Percentiles rank a stretch among this genome's conserved stretches.
Conservation (phyloP, 2,888 invertebrate species). For the Anorthoa munda region DNA sequence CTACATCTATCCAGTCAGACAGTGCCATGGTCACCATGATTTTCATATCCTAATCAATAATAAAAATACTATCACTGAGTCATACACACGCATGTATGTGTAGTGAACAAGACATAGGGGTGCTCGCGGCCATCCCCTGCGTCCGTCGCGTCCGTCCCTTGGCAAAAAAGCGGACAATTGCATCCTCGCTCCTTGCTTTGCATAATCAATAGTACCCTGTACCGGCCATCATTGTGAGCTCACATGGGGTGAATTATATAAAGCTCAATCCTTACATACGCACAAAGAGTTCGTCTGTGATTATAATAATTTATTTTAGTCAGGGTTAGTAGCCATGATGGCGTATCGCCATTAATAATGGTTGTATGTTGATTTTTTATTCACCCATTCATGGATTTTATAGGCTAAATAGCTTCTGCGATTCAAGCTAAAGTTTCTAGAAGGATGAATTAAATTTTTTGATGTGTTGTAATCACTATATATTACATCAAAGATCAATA, state of each 20-base stretch:
- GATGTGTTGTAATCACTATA: no score
- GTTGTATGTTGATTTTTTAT: slow-evolving; percentile 13
- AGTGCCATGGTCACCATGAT: background rate
- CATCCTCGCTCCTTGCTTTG: slow-evolving; percentile 82
- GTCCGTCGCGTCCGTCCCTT: slow-evolving; percentile 76
- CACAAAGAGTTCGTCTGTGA: slow-evolving; percentile 49
- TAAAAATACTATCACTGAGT: slow-evolving; percentile 41
- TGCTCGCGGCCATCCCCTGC: slow-evolving; percentile 73
- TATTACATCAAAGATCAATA: no score
- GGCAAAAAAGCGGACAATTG: slow-evolving; percentile 86
- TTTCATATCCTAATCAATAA: slow-evolving; percentile 35
- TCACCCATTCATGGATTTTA: background rate
- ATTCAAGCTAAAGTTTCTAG: slow-evolving; percentile 1
- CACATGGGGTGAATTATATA: slow-evolving; percentile 77
- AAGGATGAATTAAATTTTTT: background rate
- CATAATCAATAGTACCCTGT: slow-evolving; percentile 84
- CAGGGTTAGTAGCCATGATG: slow-evolving; percentile 15
- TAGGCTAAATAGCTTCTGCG: background rate
- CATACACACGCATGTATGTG: slow-evolving; percentile 32
- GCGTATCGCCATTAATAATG: slow-evolving; percentile 2
- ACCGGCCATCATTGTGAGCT: slow-evolving; percentile 78
- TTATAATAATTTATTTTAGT: slow-evolving; percentile 51
- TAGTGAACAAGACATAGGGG: slow-evolving; percentile 64
- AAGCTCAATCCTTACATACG: slow-evolving; percentile 54
- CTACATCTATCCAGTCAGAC: background rate